A percentile compares a stretch with the other conserved stretches of the same genome.
These are phyloP conservation scores for Epinephelus coioides DNA, from an alignment of 2,797 vertebrate genomes.

Conservation along the genomic window DNA sequence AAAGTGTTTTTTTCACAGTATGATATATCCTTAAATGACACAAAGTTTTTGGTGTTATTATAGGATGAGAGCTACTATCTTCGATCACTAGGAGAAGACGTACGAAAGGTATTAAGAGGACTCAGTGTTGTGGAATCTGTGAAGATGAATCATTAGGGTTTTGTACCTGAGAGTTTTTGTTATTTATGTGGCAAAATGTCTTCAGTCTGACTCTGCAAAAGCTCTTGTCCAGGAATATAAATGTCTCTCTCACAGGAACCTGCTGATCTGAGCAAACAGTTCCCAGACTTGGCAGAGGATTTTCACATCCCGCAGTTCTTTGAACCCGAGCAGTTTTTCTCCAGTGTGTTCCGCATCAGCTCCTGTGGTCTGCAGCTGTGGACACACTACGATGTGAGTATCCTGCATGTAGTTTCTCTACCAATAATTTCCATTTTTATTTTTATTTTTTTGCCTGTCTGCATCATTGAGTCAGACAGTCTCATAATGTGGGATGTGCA, in stretches of 20 bases:
- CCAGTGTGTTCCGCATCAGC: conserved; percentile 97
- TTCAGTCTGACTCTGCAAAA: neutral
- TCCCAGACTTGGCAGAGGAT: conserved; percentile 91
- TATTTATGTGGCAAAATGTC: neutral
- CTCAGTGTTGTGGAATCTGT: neutral
- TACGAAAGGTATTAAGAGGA: conserved; percentile 88
- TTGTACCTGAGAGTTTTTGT: neutral
- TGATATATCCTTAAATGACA: neutral
- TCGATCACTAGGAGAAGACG: conserved; percentile 93
- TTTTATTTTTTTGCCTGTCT: neutral
- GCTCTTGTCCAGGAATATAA: neutral
- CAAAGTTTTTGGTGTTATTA: conserved; percentile 28
- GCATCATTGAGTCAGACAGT: neutral
- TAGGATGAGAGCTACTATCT: conserved; percentile 97
- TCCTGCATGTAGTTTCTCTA: no score
- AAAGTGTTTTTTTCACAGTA: neutral
- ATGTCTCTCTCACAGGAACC: conserved; percentile 86
- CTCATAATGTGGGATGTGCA: neutral
- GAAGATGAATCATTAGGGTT: neutral
- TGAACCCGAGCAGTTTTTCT: conserved; percentile 92
- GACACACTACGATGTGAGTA: conserved; percentile 97
- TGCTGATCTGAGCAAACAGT: conserved; percentile 94
- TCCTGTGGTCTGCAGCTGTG: conserved; percentile 94
- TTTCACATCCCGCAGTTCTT: conserved; percentile 92
- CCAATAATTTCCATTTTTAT: neutral